Evolutionary conservation across 2,888 invertebrate genomes (phyloP).

Genomic region (Acronicta leporina): DNA sequence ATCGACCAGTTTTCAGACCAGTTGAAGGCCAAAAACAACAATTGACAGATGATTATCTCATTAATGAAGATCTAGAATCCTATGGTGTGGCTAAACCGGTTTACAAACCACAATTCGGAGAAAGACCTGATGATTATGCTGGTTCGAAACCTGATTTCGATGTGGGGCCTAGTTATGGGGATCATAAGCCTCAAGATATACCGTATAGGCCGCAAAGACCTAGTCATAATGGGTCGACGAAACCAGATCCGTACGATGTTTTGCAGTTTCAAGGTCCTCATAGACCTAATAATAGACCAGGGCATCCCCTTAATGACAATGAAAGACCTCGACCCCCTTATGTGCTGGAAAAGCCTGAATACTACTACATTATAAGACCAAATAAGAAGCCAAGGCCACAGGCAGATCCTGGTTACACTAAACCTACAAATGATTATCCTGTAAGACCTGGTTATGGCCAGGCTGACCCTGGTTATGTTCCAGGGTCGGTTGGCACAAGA

Average conservation of each 20-base stretch:
- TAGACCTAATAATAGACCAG: constrained; percentile 53
- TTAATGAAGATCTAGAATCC: constrained; percentile 62
- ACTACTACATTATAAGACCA: constrained; percentile 77
- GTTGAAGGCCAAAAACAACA: constrained; percentile 73
- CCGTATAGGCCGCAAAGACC: constrained; percentile 68
- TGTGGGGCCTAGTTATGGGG: constrained; percentile 76
- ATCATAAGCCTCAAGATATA: constrained; percentile 74
- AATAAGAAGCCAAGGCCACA: constrained; percentile 73
- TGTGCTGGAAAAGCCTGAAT: constrained; percentile 72
- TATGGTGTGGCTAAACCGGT: constrained; percentile 60
- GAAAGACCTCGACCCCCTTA: constrained; percentile 59
- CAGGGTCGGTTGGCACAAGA: constrained; percentile 61
- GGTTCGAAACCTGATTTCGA: constrained; percentile 71
- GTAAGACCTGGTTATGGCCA: constrained; percentile 35
- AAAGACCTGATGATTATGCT: constrained; percentile 77
- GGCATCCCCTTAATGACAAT: constrained; percentile 56
- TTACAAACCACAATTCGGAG: constrained; percentile 59
- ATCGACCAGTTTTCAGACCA: constrained; percentile 79
- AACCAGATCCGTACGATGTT: constrained; percentile 71
- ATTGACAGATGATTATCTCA: constrained; percentile 67
- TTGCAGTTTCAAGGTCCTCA: constrained; percentile 70
- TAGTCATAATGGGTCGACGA: constrained; percentile 44
- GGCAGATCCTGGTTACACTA: constrained; percentile 40
- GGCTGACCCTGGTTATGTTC: constrained; percentile 43
- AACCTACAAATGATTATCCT: constrained; percentile 45